Conservation (phyloP, 2,888 invertebrate genomes). For the Acanthopleura granulata region DNA sequence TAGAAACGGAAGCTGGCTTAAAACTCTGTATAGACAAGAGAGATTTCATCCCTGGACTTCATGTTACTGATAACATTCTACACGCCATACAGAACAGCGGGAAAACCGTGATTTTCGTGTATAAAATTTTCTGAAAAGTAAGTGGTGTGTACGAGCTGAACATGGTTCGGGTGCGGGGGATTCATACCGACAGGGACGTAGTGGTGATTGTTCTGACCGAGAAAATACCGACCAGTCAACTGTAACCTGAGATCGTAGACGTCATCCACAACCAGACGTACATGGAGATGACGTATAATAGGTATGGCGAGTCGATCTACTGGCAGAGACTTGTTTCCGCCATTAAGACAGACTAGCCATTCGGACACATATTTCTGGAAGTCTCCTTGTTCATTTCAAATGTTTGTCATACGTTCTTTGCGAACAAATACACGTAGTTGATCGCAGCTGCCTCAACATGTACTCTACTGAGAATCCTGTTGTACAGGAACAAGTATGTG, state of each 20-base stretch:
- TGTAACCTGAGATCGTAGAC: constrained; percentile 25
- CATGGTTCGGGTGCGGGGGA: constrained; percentile 32
- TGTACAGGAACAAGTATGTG: too few species aligned
- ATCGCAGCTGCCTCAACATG: too few species aligned
- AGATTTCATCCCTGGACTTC: constrained; percentile 31
- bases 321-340: not conserved
- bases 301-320: not conserved
- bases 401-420: too few species aligned
- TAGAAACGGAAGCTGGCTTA: constrained; percentile 28
- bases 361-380: too few species aligned
- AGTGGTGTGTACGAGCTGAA: constrained; percentile 39
- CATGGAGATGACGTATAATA: not conserved
- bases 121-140: constrained; percentile 29
- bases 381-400: too few species aligned
- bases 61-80: constrained; percentile 33
- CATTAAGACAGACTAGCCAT: not conserved
- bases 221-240: constrained; percentile 19
- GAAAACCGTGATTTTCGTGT: constrained; percentile 32
- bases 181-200: constrained; percentile 26
- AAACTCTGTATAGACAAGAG: constrained; percentile 33
- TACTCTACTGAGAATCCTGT: too few species aligned
- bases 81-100: constrained; percentile 34
- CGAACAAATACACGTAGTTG: too few species aligned
- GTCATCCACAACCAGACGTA: constrained; percentile 19
- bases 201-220: constrained; percentile 32